Conservation (phyloP, 2,113 vertebrate species). For the Varanus komodoensis region DNA sequence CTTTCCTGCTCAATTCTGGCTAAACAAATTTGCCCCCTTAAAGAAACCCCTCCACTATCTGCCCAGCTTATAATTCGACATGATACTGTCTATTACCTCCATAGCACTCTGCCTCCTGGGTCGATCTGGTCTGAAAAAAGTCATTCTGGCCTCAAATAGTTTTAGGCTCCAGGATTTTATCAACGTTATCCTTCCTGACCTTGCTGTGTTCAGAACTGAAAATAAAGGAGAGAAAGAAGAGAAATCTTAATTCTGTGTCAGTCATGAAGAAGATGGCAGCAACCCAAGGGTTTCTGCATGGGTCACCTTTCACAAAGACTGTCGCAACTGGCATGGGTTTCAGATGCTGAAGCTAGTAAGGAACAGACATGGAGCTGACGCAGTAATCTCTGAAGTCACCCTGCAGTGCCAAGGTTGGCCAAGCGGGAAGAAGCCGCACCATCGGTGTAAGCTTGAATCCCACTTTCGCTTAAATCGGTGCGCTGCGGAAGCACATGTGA, state of each 20-base stretch:
- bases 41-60: neutral
- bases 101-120: neutral
- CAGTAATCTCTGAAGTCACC: neutral
- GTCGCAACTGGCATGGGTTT: neutral
- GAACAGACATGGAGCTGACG: conserved; percentile 4
- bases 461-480: neutral
- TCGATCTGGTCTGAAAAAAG: neutral
- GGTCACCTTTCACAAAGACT: conserved; percentile 15
- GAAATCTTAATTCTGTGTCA: conserved; percentile 5
- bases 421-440: neutral
- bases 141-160: neutral
- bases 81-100: neutral
- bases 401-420: neutral
- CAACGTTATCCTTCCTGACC: neutral
- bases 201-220: neutral
- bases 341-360: neutral
- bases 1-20: neutral
- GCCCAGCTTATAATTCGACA: neutral
- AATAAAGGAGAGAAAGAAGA: neutral
- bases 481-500: neutral
- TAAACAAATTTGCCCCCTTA: neutral
- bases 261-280: neutral
- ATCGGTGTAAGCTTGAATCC: neutral
- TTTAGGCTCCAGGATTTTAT: neutral
- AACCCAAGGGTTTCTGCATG: neutral